Base-by-base conservation (phyloP, 1,140 invertebrate species). In the Psix sp. region DNA sequence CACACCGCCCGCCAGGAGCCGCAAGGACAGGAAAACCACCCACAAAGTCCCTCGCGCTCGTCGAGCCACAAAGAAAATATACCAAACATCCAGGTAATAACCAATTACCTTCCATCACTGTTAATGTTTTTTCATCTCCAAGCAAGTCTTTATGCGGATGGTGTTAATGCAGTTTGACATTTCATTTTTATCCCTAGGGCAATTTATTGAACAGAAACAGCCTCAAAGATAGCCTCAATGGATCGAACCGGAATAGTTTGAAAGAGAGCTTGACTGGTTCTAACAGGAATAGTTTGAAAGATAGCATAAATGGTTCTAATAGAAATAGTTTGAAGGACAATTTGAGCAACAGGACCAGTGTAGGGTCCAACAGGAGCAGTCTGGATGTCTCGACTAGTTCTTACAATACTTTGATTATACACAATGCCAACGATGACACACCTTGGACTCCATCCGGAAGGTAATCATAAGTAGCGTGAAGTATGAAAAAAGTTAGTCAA, bases 1-100 rank as follows among this genome's bases (percentile, higher is more conserved):
- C 93, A 95, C 70, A 95, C 92, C 10, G 91, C 93, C 11, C 88
- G 95, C 24, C 95, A 97, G 80, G 95, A 98, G 82, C 95, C 95
- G 7, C 95, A 97, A 85, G 95, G 95, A 4, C 94, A 97, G 86
- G 96, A 97, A 84, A 94, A 92, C 85, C 86, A 90, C 31, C 89
- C 89, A 66, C 88, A 90, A 68, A 87, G 85, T 52, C 86, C 85
- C 31, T 86, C 86, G 1, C 81, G 86, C 48, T 87, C 85, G 38
- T 87, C 86, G 68, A 87, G 86, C 76, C 85, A 86, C 46, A 87
- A 87, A 68, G 86, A 87, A 74, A 87, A 87, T 33, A 87, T 87
- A 84, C 86, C 86, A 77, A 87, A 86, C 78, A 87, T 87, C 65
- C 86, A 87, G 78, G 86, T 87, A 78, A 68, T n/a, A n/a, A n/a